Evolutionary conservation across 2,113 vertebrate species (phyloP).

Genomic region (Siniperca chuatsi): DNA sequence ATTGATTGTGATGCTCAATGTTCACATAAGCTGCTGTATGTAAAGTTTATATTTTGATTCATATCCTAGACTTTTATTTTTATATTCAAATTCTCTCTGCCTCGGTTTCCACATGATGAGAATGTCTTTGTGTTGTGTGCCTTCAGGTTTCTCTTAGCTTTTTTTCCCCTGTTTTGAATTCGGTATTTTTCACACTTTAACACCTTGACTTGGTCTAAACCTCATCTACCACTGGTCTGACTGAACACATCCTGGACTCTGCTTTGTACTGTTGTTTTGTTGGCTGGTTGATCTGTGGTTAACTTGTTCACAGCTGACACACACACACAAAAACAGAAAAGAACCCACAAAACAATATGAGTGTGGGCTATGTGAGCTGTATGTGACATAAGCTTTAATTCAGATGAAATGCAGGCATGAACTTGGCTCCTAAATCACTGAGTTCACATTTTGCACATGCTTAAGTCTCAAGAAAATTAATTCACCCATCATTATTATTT

Average conservation of each 20-base stretch:
- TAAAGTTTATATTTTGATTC: background rate
- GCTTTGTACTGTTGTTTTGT: conserved; percentile 29
- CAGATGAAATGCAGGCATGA: background rate
- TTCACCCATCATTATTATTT: background rate
- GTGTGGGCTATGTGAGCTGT: background rate
- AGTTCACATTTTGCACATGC: conserved; percentile 8
- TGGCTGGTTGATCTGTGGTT: conserved; percentile 37
- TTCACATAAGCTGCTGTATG: no score
- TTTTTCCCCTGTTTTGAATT: conserved; percentile 28
- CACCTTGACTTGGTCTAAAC: conserved; percentile 19
- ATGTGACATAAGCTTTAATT: conserved; percentile 9
- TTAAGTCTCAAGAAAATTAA: background rate
- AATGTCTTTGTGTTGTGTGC: background rate
- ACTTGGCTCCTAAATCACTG: no score
- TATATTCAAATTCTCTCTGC: background rate
- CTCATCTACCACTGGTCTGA: conserved; percentile 5
- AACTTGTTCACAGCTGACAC: background rate
- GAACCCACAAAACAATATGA: background rate
- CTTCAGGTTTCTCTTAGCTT: background rate
- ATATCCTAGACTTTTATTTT: background rate
- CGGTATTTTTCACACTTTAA: conserved; percentile 15
- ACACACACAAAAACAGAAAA: background rate
- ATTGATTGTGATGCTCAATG: background rate
- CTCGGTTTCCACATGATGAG: no score
- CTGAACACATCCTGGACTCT: conserved; percentile 30